phyloP scores from a whole-genome alignment of 2,888 invertebrate species.

The Pseudococcus viburni region DNA sequence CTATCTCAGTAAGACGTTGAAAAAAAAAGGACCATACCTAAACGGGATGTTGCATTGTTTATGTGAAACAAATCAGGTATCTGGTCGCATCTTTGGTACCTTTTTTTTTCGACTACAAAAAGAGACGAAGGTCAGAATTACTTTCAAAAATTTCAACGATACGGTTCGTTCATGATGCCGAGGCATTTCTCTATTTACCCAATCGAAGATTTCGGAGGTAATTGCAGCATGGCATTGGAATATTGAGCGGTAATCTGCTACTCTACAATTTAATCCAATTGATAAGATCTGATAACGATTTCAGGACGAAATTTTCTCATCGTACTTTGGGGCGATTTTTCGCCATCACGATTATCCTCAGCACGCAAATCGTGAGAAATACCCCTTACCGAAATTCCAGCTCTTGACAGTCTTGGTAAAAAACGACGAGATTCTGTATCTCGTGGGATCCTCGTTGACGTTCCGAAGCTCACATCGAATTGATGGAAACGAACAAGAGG shows the following conservation, averaged over 20 bases:
- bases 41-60: conserved; percentile 8
- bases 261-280: not conserved
- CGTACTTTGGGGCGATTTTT: conserved; percentile 22
- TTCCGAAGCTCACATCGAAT: not conserved
- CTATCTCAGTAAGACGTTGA: not conserved
- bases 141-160: conserved; percentile 47
- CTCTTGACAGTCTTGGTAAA: not conserved
- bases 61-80: conserved; percentile 57
- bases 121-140: conserved; percentile 47
- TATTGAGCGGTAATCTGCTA: not conserved
- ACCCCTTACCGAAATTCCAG: not conserved
- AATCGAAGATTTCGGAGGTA: conserved; percentile 4
- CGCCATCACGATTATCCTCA: not conserved
- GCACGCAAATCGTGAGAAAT: conserved; percentile 36
- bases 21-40: conserved; percentile 48
- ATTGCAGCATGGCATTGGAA: conserved; percentile 24
- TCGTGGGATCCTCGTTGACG: conserved; percentile 32
- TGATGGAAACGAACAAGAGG: conserved; percentile 25
- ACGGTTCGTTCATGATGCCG: conserved; percentile 11
- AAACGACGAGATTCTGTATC: conserved; percentile 23
- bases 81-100: conserved; percentile 22
- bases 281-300: conserved; percentile 1
- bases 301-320: conserved; percentile 1
- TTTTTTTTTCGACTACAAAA: not conserved
- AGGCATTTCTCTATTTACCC: conserved; percentile 34